These are phyloP conservation scores for Bruchidius siliquastri DNA, from an alignment of 2,888 invertebrate genomes.

Conservation along the genomic window DNA sequence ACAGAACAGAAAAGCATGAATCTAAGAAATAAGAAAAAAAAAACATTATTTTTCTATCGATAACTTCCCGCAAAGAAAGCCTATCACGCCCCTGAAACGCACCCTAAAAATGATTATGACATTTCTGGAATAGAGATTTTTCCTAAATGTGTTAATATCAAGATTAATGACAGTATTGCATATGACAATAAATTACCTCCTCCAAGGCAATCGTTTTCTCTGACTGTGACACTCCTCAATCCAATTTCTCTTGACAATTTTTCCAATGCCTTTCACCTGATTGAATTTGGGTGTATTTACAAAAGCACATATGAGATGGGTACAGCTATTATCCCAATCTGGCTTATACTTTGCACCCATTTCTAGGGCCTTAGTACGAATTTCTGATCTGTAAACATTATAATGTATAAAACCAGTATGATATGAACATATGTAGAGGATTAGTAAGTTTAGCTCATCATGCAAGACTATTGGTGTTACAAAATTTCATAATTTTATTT, in stretches of 20 bases:
- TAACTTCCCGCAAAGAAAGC: too few relatives aligned
- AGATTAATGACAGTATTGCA: background rate
- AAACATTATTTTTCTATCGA: background rate
- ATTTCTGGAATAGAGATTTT: too few relatives aligned
- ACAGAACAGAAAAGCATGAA: too few relatives aligned
- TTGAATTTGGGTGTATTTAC: conserved; percentile 82
- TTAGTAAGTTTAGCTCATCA: too few relatives aligned
- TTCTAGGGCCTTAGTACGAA: conserved; percentile 55
- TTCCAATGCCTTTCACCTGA: conserved; percentile 60
- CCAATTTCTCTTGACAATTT: conserved; percentile 72
- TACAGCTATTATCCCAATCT: conserved; percentile 72
- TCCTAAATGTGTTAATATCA: too few relatives aligned
- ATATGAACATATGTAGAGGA: too few relatives aligned
- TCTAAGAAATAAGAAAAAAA: too few relatives aligned
- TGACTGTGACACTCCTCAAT: conserved; percentile 59
- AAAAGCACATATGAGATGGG: conserved; percentile 88
- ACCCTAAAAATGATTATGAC: too few relatives aligned
- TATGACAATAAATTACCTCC: conserved; percentile 20
- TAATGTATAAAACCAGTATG: background rate
- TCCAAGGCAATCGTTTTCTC: conserved; percentile 64
- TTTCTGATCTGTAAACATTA: background rate
- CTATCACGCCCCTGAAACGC: too few relatives aligned
- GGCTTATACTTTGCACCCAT: conserved; percentile 76
- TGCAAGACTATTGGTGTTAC: too few relatives aligned
- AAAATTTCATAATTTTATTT: too few relatives aligned